Base-by-base conservation (phyloP, 2,888 invertebrate species). In the Coenonympha arcania region DNA sequence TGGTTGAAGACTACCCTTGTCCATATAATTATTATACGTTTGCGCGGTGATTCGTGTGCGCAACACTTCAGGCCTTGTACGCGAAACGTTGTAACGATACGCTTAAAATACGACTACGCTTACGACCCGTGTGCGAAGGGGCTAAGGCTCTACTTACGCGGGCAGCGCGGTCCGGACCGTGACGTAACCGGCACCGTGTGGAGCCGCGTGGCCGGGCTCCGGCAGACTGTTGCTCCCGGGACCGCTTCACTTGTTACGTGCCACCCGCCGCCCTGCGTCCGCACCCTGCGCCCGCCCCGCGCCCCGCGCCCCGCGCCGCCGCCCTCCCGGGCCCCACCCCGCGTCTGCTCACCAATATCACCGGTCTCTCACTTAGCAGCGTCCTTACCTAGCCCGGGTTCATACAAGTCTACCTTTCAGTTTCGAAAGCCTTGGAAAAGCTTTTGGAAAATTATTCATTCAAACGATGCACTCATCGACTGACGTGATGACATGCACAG, bases 191-290 rank as follows among this genome's bases (percentile, higher is more conserved):
- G 70, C 66, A 66, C 65, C 65, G 71, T 69, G 79, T 81, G 76
- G 66, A 68, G 71, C 79, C 85, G 83, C 83, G 83, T 79, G 81
- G 81, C 84, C 83, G 85, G 77, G 84, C 84, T 76, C 76, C 83
- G 84, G 85, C 85, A 86, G 84, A 86, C 85, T 86, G 85, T 86
- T 86, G 85, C 85, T 83, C 85, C 85, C 84, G 75, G 85, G 85
- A 70, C 77, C 82, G 80, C 79, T 81, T 84, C 82, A 84, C 85
- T 85, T 85, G 85, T 85, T 85, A 85, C 85, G 76, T 80, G 79
- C 80, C 78, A 66, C 77, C 79, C 79, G 71, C 76, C 73, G 71
- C 71, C 74, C 75, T 76, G 71, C 73, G 74, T 71, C 73, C 68
- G 26, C 28, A 51, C 31, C 39, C 46, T 28, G 36, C 20, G 31